Base-by-base conservation (phyloP, 1,140 invertebrate genomes). In the Dufourea novaeangliae region DNA sequence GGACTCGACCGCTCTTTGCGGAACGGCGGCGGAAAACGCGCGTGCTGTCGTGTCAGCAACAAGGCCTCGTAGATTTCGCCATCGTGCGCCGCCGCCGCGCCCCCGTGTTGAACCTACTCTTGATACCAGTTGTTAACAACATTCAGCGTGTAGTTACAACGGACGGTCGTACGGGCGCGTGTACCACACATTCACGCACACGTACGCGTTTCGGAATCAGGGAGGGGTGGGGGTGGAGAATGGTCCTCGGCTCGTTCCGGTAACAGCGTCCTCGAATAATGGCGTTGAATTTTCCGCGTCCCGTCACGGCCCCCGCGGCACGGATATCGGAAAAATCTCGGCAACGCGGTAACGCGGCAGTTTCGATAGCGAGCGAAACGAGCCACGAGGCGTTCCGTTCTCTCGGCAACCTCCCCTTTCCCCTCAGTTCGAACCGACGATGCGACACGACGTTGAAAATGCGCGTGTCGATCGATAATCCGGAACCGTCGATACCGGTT, bases 91-190 rank as follows among this genome's bases (percentile, higher is more conserved):
- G n/a, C n/a, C n/a, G n/a, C n/a, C n/a, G n/a, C n/a, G n/a, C n/a
- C 56, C 41, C 52, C 61, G 77, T 79, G 76, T 80, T 72, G 82
- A 76, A 84, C 79, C 82, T 84, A 67, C 80, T 84, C 77, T 75
- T 71, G 78, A 84, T 84, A 76, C 82, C 77, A 54, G 83, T 84
- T 83, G 82, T 84, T 84, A 84, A 84, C 82, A 79, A 75, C 68
- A 37, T 64, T 75, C 52, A 29, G 11, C 68, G 56, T 62, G 61
- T 75, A 67, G 63, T 50, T 71, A 52, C 71, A 67, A 34, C 66
- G 41, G 39, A 17, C 17, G 44, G 4, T 17, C 39, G 46, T 5
- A 20, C 50, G 61, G 44, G 50, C 73, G 64, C 41, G 63, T n/a
- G n/a, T n/a, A n/a, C n/a, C 59, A 34, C 29, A 25, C 44, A 54